Percentiles rank a stretch among this genome's conserved stretches.
Conservation (phyloP, 2,797 vertebrate species). For the Mus minutoides region DNA sequence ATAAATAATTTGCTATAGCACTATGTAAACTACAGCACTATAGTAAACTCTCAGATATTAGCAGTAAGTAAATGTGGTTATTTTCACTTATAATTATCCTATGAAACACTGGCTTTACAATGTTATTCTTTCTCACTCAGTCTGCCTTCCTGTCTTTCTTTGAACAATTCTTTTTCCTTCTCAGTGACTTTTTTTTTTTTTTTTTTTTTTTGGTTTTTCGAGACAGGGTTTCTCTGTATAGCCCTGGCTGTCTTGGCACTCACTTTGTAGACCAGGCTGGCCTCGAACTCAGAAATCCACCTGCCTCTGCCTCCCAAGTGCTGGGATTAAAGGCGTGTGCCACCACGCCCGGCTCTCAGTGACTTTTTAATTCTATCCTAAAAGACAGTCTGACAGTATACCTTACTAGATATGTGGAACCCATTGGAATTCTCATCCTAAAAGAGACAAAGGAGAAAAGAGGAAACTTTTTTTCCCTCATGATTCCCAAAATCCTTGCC, state of each 20-base stretch:
- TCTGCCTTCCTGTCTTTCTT: slow-evolving; percentile 1
- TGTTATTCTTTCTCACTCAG: slow-evolving; percentile 45
- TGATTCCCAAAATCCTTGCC: not conserved
- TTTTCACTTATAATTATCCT: slow-evolving; percentile 41
- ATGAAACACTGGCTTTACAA: not conserved
- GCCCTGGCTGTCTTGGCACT: too few species aligned
- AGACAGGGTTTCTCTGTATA: too few species aligned
- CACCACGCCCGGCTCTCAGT: too few species aligned
- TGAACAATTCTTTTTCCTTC: slow-evolving; percentile 51
- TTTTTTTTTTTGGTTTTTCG: too few species aligned
- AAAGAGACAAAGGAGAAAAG: not conserved
- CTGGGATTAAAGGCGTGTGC: too few species aligned
- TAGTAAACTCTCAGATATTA: slow-evolving; percentile 34
- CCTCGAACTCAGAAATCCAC: too few species aligned
- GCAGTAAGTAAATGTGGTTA: slow-evolving; percentile 23
- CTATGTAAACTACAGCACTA: too few species aligned
- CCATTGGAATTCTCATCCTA: not conserved
- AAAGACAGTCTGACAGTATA: not conserved
- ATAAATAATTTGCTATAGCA: slow-evolving; percentile 32
- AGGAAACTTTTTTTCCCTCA: not conserved
- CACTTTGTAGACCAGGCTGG: too few species aligned
- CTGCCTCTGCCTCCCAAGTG: too few species aligned
- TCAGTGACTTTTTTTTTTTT: not conserved
- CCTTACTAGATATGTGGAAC: not conserved
- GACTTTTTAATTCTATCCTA: not conserved